Base-by-base conservation (phyloP, 2,797 vertebrate genomes). In the Bryconaethiops microstoma region DNA sequence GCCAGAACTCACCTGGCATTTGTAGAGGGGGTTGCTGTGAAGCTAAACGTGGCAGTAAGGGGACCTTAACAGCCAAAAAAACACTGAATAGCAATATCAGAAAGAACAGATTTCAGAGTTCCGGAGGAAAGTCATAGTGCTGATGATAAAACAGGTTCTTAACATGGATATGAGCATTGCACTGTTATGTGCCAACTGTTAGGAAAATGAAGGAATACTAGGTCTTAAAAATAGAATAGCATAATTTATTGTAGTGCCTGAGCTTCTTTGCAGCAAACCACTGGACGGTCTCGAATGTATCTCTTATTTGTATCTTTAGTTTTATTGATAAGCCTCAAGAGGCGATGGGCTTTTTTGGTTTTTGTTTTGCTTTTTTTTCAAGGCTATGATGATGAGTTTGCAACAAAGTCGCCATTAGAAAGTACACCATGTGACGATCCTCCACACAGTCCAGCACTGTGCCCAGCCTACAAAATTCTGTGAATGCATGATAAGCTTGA, bases 1-100 rank as follows among this genome's bases (percentile, higher is more conserved):
- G 65, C 9, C 77, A 62, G 45, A 70, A 72, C 81, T 60, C 70
- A 74, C 60, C 83, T 86, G 72, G 67, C 57, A 70, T 85, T 74
- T 54, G 23, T 76, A 72, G 55, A 76, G 48, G 40, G n/a, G 74
- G 68, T 73, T 63, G 25, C 45, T 77, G 71, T 79, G 64, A 81
- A 77, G 50, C n/a, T 5, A 39, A 82, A 69, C 21, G 65, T 55
- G 21, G 35, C 64, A 80, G 57, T 39, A 54, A 48, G 55, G 69
- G 52, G 50, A 81, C 5, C 5, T 77, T 63, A 71, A 76, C 42
- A 76, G 23, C 3, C 40, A 50, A 64, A 50, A 50, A 39, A 2
- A 73, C 52, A n/a, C 23, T 55, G 17, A 39, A 77, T 8, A 77
- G 75, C 75, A 77, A 77, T 77, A 77, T 23, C 12, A 40, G 9